Percentiles rank a stretch among this genome's conserved stretches.
Conservation (phyloP, 2,888 invertebrate species). For the Notocelia uddmanniana region DNA sequence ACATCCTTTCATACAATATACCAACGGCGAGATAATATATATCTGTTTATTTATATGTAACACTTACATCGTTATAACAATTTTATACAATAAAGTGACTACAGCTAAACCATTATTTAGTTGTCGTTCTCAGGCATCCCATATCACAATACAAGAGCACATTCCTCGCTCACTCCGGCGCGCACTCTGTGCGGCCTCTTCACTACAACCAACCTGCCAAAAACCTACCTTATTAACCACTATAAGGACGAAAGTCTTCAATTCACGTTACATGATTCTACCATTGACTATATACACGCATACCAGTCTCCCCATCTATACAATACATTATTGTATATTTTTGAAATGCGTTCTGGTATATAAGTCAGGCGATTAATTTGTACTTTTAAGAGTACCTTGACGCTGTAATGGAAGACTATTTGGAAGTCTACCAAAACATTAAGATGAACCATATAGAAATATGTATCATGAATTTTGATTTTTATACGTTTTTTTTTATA, state of each 20-base stretch:
- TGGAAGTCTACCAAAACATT: conserved; percentile 54
- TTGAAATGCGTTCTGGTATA: conserved; percentile 56
- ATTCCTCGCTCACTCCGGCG: conserved; percentile 58
- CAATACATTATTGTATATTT: conserved; percentile 52
- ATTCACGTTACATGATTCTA: conserved; percentile 63
- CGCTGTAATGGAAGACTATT: conserved; percentile 51
- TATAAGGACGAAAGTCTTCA: conserved; percentile 57
- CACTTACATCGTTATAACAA: conserved; percentile 75
- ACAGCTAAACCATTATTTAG: conserved; percentile 68
- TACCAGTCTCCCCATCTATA: conserved; percentile 53
- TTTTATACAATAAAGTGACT: conserved; percentile 67
- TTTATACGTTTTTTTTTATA: conserved; percentile 67
- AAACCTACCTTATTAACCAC: conserved; percentile 50
- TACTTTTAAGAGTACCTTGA: conserved; percentile 65
- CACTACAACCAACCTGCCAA: conserved; percentile 40
- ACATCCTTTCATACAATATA: conserved; percentile 63
- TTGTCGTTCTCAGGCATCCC: conserved; percentile 58
- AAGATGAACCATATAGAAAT: conserved; percentile 49
- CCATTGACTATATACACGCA: conserved; percentile 48
- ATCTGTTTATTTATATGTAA: conserved; percentile 73
- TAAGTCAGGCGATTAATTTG: conserved; percentile 65
- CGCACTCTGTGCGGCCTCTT: conserved; percentile 13
- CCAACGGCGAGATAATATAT: conserved; percentile 72
- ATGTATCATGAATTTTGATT: conserved; percentile 50
- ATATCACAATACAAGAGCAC: conserved; percentile 80